Evolutionary conservation across 2,888 invertebrate genomes (phyloP), one percentile per base, ranked within the genome.

Genomic region (Andrena flavipes): DNA sequence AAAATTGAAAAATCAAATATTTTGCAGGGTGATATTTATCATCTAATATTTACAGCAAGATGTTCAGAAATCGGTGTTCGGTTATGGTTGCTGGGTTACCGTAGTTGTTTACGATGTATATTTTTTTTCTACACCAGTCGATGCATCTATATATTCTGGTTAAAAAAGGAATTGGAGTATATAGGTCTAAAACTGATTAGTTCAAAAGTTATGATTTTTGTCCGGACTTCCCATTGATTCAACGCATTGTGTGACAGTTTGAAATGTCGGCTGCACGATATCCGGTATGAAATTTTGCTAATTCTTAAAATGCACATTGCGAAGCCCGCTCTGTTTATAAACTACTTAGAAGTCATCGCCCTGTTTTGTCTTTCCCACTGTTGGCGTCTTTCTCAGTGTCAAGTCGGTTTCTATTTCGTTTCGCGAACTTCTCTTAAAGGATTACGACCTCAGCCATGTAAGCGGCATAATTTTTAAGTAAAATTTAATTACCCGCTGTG

Each of bases 391-490:
- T n/a, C n/a, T 20, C 29, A 20, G 23, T 51, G 4, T 8, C 30
- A 42, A 16, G 5, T 16, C 42, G 42, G 49, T 7, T 13, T 54
- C 16, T n/a, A 13, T 20, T 2, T 10, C 8, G 4, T 1, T 30
- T 29, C 23, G 23, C 20, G n/a, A n/a, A 6, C 10, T 8, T 68
- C 16, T 54, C 35, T 23, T 1, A 33, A 23, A 16, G 42, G 16
- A 35, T n/a, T 29, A 10, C 42, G 70, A 70, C 70, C 59, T 13
- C 13, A 59, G 42, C 7, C 59, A 29, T 48, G 29, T 13, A 7
- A n/a, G 7, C 6, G 7, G 10, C 23, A 56, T 56, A 68, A 54
- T 68, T 35, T 69, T 59, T 5, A 10, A 59, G n/a, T 59, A 54
- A 59, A 42, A 2, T 35, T 23, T 69, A 59, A 69, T 42, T 59